phyloP scores from a whole-genome alignment of 2,113 vertebrate genomes.

The human (Homo sapiens) region GRCh38 chr20:12243001-12243500 shows the following conservation, averaged over 20 bases:
- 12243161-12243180: not conserved
- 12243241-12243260: not conserved
- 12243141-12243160: not conserved
- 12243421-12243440: not conserved
- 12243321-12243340: not conserved
- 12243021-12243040: not conserved
- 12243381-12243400: not conserved
- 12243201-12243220: not conserved
- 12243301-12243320: not conserved
- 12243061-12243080: not conserved
- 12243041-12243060: not conserved
- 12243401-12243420: not conserved
- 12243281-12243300: not conserved
- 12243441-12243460: not conserved
- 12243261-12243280: not conserved
- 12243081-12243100: not conserved
- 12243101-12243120: not conserved
- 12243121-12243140: not conserved
- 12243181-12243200: not conserved
- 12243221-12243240: not conserved
- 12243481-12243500: not conserved
- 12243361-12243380: not conserved
- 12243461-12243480: not conserved
- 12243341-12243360: not conserved
- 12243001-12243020: not conserved